Base-by-base conservation (phyloP, 2,797 vertebrate species). In the Sphenopsis melanotis region DNA sequence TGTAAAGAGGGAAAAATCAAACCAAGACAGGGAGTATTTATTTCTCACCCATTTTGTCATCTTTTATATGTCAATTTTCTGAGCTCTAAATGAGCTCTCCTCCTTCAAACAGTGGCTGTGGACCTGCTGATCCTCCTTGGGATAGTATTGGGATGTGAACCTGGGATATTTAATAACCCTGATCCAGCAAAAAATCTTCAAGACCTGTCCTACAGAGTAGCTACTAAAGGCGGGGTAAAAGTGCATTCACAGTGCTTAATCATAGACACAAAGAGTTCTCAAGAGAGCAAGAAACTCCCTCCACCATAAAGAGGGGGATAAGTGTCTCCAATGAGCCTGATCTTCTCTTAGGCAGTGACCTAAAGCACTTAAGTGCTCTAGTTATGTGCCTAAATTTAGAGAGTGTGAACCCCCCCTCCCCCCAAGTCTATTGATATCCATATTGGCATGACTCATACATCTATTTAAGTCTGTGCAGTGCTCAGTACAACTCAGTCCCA, bases 351-450 rank as follows among this genome's bases (percentile, higher is more conserved):
- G 68, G 27, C 30, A 36, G 10, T 74, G 60, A 89, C 71, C 89
- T 83, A 65, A 92, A 90, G 34, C 9, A 37, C 41, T 83, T 76
- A 76, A 89, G 18, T 18, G 32, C 23, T 56, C 47, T 29, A 87
- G 81, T 46, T 85, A 30, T 36, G 24, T 83, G n/a, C 27, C 71
- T 85, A 70, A 91, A 91, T 83, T 89, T 91, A 95, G 81, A 30
- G 4, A 69, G 15, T 12, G 22, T 83, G 68, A 96, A 74, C 22
- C 41, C 61, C 81, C 56, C 69, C 49, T 42, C 81, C 49, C 69
- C 49, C 57, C 50, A 84, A 59, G 12, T 85, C 61, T 92, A 24
- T 27, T 87, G 83, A 87, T 84, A 90, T 29, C 26, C 32, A 21
- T 47, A 70, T 74, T 71, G 50, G 17, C 34, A 52, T 69, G 82